Evolutionary conservation across 2,113 vertebrate genomes (phyloP).

Genomic region (Macrotus californicus): DNA sequence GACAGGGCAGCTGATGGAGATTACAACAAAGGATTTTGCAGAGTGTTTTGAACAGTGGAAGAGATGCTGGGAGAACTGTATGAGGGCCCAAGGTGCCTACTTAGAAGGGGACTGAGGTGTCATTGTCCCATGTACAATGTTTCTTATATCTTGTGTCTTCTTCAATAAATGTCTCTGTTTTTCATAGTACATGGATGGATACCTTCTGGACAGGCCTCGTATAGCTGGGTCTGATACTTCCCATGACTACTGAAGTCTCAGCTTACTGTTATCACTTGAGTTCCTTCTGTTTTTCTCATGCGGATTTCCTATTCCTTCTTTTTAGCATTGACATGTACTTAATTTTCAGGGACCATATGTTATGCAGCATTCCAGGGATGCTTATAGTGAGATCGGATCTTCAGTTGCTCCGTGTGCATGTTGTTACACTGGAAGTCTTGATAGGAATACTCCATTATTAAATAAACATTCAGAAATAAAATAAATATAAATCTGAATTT

Average conservation of each 20-base stretch:
- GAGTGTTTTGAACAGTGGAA: too few species aligned
- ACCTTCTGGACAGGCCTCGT: too few species aligned
- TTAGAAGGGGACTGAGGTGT: too few species aligned
- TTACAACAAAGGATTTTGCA: too few species aligned
- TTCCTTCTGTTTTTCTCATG: not conserved
- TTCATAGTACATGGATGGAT: too few species aligned
- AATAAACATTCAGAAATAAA: slow-evolving; percentile 1
- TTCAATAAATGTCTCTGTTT: too few species aligned
- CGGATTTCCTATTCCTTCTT: not conserved
- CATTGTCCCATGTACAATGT: too few species aligned
- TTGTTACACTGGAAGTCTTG: not conserved
- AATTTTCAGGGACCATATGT: not conserved
- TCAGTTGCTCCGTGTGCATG: not conserved
- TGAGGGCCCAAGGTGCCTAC: too few species aligned
- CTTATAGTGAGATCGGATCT: not conserved
- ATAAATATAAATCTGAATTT: not conserved
- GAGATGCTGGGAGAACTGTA: too few species aligned
- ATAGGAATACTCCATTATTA: not conserved
- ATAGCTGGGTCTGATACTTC: not conserved
- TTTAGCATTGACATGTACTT: not conserved
- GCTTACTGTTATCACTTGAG: not conserved
- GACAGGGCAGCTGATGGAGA: too few species aligned
- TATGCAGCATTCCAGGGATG: not conserved
- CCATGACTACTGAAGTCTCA: not conserved
- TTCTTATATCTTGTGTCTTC: too few species aligned